phyloP scores from a whole-genome alignment of 2,888 invertebrate genomes.

The Erynnis tages region DNA sequence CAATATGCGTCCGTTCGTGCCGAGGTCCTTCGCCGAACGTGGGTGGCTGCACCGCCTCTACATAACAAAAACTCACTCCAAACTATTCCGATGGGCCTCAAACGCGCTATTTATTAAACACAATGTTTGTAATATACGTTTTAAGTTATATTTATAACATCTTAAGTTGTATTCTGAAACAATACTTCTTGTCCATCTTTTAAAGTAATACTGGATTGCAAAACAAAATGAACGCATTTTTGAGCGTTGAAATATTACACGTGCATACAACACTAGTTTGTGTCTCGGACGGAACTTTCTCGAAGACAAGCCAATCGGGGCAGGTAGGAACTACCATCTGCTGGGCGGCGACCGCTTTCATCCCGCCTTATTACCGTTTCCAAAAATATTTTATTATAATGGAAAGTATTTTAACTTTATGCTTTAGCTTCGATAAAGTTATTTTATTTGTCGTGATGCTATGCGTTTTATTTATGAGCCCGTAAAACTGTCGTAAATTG shows the following conservation, averaged over 20 bases:
- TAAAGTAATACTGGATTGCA: constrained; percentile 44
- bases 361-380: constrained; percentile 71
- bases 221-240: constrained; percentile 43
- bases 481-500: constrained; percentile 75
- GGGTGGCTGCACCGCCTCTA: constrained; percentile 56
- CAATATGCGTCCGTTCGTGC: constrained; percentile 62
- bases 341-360: constrained; percentile 74
- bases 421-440: constrained; percentile 66
- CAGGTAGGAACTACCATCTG: constrained; percentile 73
- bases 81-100: constrained; percentile 44
- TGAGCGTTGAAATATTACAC: constrained; percentile 51
- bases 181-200: too few species aligned
- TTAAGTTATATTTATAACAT: too few species aligned
- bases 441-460: constrained; percentile 70
- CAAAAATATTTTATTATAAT: constrained; percentile 77
- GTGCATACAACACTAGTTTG: constrained; percentile 36
- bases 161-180: too few species aligned
- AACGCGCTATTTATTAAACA: constrained; percentile 42
- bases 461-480: constrained; percentile 68
- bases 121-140: too few species aligned
- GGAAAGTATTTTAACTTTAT: constrained; percentile 72
- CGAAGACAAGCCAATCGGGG: constrained; percentile 42
- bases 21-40: constrained; percentile 66
- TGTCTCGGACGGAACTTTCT: constrained; percentile 51
- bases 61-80: constrained; percentile 62